phyloP scores from a whole-genome alignment of 2,797 vertebrate genomes.

The Bradypodion pumilum region DNA sequence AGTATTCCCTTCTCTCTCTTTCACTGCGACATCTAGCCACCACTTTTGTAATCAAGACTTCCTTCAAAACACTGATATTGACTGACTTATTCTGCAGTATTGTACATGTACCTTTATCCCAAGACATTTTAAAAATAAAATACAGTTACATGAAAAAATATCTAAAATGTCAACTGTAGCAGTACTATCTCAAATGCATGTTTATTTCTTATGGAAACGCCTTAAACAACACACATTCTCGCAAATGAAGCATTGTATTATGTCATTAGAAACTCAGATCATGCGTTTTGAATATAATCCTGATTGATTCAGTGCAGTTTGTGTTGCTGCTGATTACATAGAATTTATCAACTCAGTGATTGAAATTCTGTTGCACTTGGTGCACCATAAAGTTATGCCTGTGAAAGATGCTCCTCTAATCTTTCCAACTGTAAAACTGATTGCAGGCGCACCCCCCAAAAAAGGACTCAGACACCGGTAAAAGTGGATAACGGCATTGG shows the following conservation, averaged over 20 bases:
- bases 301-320: slow-evolving; percentile 41
- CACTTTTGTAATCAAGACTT: background rate
- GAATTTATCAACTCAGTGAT: background rate
- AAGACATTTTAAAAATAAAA: background rate
- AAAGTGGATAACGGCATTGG: too few species aligned
- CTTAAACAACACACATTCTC: slow-evolving; percentile 16
- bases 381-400: too few species aligned
- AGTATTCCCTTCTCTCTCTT: accelerated
- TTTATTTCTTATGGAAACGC: background rate
- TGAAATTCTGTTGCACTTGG: too few species aligned
- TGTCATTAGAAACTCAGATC: background rate
- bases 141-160: background rate
- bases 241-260: slow-evolving; percentile 31
- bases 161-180: background rate
- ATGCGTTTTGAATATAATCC: slow-evolving; percentile 47
- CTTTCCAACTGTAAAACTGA: slow-evolving; percentile 9
- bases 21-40: background rate
- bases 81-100: background rate
- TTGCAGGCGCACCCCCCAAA: too few species aligned
- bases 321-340: slow-evolving; percentile 31
- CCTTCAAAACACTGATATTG: background rate
- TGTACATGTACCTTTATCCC: background rate
- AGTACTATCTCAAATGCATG: background rate
- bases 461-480: too few species aligned
- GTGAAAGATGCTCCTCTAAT: background rate